phyloP scores from a whole-genome alignment of 2,888 invertebrate species.

The Neelides folsomi region DNA sequence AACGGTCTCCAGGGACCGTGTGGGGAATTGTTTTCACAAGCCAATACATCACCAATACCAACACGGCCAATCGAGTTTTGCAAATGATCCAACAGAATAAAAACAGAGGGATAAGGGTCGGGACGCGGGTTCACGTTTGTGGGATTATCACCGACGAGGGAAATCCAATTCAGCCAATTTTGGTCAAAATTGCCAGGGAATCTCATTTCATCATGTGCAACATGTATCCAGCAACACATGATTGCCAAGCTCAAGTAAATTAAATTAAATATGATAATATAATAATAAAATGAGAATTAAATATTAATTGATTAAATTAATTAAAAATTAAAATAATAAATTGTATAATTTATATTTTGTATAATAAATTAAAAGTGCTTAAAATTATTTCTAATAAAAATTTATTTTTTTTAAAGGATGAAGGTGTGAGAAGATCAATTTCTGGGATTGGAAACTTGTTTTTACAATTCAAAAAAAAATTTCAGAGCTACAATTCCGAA shows the following conservation, averaged over 20 bases:
- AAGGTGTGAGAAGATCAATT: too few species aligned
- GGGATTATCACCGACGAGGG: conserved; percentile 14
- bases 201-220: conserved; percentile 33
- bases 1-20: conserved; percentile 20
- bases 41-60: conserved; percentile 17
- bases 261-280: too few species aligned
- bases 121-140: conserved; percentile 27
- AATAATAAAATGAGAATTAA: too few species aligned
- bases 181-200: conserved; percentile 19
- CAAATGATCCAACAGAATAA: conserved; percentile 24
- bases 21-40: conserved; percentile 29
- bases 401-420: too few species aligned
- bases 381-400: too few species aligned
- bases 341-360: too few species aligned
- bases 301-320: too few species aligned
- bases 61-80: conserved; percentile 12
- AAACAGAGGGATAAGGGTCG: conserved; percentile 20
- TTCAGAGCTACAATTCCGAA: conserved; percentile 20
- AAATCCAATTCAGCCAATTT: conserved; percentile 16
- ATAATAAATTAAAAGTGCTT: too few species aligned
- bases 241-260: too few species aligned
- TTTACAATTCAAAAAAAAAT: background rate
- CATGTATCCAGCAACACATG: conserved; percentile 19
- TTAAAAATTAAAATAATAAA: too few species aligned
- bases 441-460: too few species aligned